phyloP scores from a whole-genome alignment of 2,888 invertebrate species.

The Empis livida region DNA sequence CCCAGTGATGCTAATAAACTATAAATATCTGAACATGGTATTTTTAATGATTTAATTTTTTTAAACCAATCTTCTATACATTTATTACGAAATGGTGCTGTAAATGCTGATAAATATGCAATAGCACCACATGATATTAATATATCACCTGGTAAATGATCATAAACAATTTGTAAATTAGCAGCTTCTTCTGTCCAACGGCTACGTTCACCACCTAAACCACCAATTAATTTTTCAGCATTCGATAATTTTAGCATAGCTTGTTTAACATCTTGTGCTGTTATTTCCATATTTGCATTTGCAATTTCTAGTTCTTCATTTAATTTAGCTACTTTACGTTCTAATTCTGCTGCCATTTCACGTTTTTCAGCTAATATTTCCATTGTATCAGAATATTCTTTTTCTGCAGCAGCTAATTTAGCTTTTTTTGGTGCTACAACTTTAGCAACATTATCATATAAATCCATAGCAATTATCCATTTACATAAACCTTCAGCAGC shows the following conservation, averaged over 20 bases:
- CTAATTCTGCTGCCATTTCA: conserved; percentile 59
- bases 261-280: conserved; percentile 64
- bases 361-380: conserved; percentile 73
- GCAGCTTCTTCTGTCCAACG: conserved; percentile 72
- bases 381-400: conserved; percentile 70
- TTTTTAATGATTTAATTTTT: conserved; percentile 50
- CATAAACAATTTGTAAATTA: conserved; percentile 58
- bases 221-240: conserved; percentile 78
- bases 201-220: conserved; percentile 76
- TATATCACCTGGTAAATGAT: conserved; percentile 80
- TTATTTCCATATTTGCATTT: conserved; percentile 61
- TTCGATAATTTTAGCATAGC: conserved; percentile 74
- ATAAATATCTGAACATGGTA: conserved; percentile 65
- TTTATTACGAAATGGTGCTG: conserved; percentile 48
- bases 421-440: conserved; percentile 80
- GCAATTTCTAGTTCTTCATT: conserved; percentile 59
- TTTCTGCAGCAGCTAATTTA: conserved; percentile 66
- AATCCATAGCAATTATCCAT: conserved; percentile 89
- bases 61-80: conserved; percentile 58
- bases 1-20: conserved; percentile 64
- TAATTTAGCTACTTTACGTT: conserved; percentile 59
- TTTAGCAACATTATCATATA: conserved; percentile 78
- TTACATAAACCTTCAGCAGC: conserved; percentile 89
- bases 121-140: conserved; percentile 79
- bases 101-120: conserved; percentile 80